These are phyloP conservation scores for Diarsia brunnea DNA, from an alignment of 2,888 invertebrate species.

Conservation along the genomic window DNA sequence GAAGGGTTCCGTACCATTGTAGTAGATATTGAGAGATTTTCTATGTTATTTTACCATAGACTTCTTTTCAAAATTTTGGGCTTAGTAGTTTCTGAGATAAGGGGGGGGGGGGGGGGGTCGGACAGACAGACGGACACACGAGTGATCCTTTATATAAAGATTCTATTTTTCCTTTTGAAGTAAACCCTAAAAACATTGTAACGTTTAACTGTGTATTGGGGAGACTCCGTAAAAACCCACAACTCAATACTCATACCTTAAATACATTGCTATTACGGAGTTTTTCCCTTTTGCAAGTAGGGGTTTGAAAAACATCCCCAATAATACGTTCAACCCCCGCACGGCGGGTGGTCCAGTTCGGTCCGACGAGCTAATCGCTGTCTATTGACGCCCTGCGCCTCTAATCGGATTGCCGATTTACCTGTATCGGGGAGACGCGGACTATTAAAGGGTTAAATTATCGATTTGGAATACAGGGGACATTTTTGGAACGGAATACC, in stretches of 20 bases:
- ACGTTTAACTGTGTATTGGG: neutral
- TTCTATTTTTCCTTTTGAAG: no score
- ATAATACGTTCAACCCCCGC: slow-evolving; percentile 14
- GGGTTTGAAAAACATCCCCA: slow-evolving; percentile 1
- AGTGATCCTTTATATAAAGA: no score
- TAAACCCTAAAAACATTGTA: no score
- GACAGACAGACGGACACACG: no score
- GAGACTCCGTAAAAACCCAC: no score
- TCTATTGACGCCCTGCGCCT: slow-evolving; percentile 72
- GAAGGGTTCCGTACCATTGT: no score
- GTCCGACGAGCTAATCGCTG: slow-evolving; percentile 60
- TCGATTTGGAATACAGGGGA: slow-evolving; percentile 38
- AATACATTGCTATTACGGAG: neutral
- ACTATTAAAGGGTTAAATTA: slow-evolving; percentile 54
- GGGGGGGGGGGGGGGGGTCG: no score
- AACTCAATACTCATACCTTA: neutral
- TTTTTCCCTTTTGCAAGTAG: neutral
- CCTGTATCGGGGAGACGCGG: slow-evolving; percentile 63
- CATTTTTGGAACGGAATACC: slow-evolving; percentile 24
- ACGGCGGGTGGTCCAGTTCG: slow-evolving; percentile 1
- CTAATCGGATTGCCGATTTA: slow-evolving; percentile 76
- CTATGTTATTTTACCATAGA: no score
- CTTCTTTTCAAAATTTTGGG: no score
- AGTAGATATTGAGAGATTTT: no score
- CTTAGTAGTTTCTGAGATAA: no score